These are phyloP conservation scores for Rhysida immarginata DNA, from an alignment of 1,140 invertebrate species.

Conservation along the genomic window DNA sequence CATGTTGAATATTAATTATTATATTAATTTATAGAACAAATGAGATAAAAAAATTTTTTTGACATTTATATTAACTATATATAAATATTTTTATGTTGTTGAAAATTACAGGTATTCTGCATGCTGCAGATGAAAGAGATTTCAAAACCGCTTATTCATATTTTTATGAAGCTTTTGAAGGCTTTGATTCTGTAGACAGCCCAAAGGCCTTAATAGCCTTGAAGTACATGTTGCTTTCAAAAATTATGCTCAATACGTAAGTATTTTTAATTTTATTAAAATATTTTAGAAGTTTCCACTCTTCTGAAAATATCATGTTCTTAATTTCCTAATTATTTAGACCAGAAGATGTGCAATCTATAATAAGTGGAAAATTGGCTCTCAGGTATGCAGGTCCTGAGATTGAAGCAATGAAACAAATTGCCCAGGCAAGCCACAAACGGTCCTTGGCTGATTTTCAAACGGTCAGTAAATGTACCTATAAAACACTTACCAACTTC, in stretches of 20 bases:
- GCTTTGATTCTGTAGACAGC: constrained; percentile 88
- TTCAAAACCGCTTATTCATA: constrained; percentile 99
- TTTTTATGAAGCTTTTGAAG: constrained; percentile 99
- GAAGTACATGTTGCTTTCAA: constrained; percentile 98
- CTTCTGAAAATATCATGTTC: neutral
- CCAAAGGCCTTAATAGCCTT: constrained; percentile 81
- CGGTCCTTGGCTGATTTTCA: constrained; percentile 93
- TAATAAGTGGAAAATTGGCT: constrained; percentile 91
- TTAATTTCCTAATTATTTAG: constrained; percentile 18
- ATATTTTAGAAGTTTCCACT: neutral
- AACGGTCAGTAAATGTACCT: constrained; percentile 30
- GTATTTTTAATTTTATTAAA: constrained; percentile 14
- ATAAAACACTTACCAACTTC: too few species aligned
- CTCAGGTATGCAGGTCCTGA: constrained; percentile 90
- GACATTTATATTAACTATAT: too few species aligned
- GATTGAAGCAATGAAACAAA: constrained; percentile 93
- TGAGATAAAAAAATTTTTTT: too few species aligned
- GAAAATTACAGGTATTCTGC: constrained; percentile 55
- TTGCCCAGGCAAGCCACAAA: constrained; percentile 90
- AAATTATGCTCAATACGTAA: constrained; percentile 87
- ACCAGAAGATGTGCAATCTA: constrained; percentile 89
- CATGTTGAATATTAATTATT: too few species aligned
- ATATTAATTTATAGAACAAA: too few species aligned
- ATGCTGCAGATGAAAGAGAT: constrained; percentile 97
- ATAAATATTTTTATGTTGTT: neutral